These are phyloP conservation scores for Diplazon laetatorius DNA, from an alignment of 2,888 invertebrate species.

Conservation along the genomic window DNA sequence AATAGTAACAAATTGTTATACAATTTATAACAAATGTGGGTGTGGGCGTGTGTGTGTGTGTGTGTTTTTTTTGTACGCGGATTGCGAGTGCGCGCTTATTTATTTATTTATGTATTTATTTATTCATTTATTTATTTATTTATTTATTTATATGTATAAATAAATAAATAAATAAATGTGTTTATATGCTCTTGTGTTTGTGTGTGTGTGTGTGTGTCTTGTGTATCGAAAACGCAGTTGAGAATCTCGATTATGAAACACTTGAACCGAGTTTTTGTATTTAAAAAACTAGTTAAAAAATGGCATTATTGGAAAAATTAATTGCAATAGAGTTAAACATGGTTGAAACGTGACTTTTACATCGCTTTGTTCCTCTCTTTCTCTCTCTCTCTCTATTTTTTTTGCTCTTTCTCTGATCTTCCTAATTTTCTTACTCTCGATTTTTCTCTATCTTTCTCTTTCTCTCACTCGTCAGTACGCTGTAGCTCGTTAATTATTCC, in stretches of 20 bases:
- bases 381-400: background rate
- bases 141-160: too few species aligned
- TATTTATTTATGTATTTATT: too few species aligned
- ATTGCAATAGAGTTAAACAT: conserved; percentile 59
- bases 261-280: conserved; percentile 50
- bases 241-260: conserved; percentile 58
- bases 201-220: conserved; percentile 6
- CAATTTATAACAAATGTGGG: conserved; percentile 54
- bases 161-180: too few species aligned
- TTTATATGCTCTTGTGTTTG: too few species aligned
- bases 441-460: background rate
- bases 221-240: conserved; percentile 51
- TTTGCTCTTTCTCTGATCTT: background rate
- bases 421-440: background rate
- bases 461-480: conserved; percentile 54
- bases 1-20: background rate
- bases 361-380: conserved; percentile 32
- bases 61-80: conserved; percentile 58
- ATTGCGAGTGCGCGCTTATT: conserved; percentile 46
- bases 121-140: too few species aligned
- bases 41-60: too few species aligned
- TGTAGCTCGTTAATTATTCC: conserved; percentile 62
- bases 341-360: conserved; percentile 55
- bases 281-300: conserved; percentile 66
- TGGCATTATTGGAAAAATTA: conserved; percentile 66